Percentiles rank a stretch among this genome's conserved stretches.
Conservation (phyloP, 2,797 vertebrate species). For the Echiichthys vipera region DNA sequence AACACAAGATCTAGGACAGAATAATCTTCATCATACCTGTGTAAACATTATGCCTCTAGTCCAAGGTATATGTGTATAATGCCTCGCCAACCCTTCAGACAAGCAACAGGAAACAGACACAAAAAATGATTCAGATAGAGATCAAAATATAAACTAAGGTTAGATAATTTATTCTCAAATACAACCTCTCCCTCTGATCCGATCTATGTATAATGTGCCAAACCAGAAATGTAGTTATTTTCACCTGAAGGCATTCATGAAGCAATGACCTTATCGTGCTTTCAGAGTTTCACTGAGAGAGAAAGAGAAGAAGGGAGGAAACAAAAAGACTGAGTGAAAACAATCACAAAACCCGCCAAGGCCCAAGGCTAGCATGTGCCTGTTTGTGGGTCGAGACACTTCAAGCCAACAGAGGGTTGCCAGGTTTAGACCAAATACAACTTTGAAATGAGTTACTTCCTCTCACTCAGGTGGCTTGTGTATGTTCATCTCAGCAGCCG, state of each 20-base stretch:
- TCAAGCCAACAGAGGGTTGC: not conserved
- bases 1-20: not conserved
- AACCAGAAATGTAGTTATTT: conserved; percentile 23
- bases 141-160: conserved; percentile 30
- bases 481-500: not conserved
- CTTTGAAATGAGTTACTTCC: not conserved
- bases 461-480: not conserved
- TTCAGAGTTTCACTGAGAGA: conserved; percentile 18
- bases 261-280: conserved; percentile 15
- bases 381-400: not conserved
- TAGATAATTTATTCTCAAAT: conserved; percentile 12
- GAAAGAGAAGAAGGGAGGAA: conserved; percentile 19
- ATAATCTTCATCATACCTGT: not conserved
- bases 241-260: conserved; percentile 4
- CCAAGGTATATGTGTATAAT: conserved; percentile 15
- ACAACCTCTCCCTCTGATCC: conserved; percentile 1
- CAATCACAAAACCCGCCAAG: conserved; percentile 9
- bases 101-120: conserved; percentile 6
- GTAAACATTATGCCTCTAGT: not conserved
- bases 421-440: conserved; percentile 1
- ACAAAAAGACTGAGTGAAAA: conserved; percentile 26
- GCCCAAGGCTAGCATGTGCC: conserved; percentile 10
- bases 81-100: not conserved
- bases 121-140: conserved; percentile 13
- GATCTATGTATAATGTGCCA: not conserved